Conservation (phyloP, 2,113 vertebrate genomes). For the Ifrita kowaldi region DNA sequence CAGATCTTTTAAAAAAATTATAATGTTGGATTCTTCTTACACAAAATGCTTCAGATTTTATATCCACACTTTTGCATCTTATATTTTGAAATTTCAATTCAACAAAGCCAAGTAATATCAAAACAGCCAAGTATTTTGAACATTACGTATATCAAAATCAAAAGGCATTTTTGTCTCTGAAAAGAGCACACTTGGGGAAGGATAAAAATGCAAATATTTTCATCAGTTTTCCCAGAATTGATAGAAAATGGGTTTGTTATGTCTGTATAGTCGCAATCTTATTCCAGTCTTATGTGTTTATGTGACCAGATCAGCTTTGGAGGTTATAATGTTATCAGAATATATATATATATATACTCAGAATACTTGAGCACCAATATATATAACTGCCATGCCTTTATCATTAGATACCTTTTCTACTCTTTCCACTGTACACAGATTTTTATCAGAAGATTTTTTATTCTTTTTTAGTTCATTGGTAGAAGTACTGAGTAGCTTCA, state of each 20-base stretch:
- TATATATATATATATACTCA: accelerated
- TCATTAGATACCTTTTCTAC: neutral
- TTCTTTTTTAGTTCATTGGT: neutral
- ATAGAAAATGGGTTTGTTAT: neutral
- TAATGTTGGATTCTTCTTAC: neutral
- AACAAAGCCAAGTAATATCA: neutral
- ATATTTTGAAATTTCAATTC: neutral
- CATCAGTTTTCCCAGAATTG: neutral
- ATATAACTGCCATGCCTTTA: neutral
- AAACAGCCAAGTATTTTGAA: neutral
- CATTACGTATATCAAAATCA: neutral
- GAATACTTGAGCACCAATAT: neutral
- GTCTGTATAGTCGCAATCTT: neutral
- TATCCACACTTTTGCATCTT: neutral
- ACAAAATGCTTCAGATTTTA: neutral
- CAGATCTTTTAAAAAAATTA: neutral
- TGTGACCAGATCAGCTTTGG: neutral
- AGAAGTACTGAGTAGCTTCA: neutral
- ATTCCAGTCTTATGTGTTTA: neutral
- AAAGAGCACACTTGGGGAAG: neutral
- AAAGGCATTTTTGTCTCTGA: neutral
- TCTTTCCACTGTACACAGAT: neutral
- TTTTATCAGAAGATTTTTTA: neutral
- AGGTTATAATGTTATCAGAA: neutral
- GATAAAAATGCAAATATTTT: neutral